phyloP scores from a whole-genome alignment of 2,113 vertebrate genomes.

The Brachypodius melanocephalos region DNA sequence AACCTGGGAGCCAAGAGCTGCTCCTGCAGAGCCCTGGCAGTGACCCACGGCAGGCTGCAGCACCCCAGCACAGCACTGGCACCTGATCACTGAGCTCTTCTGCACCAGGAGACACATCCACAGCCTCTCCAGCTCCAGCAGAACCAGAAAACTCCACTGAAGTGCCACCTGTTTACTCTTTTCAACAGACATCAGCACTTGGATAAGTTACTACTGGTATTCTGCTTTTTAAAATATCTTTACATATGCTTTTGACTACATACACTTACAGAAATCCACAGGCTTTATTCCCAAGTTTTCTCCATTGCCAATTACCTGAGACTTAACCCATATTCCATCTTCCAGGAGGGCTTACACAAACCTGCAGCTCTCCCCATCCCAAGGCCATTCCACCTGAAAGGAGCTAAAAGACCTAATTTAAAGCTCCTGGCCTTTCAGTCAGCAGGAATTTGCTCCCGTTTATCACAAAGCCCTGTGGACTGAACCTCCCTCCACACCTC shows the following conservation, averaged over 20 bases:
- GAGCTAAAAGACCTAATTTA: neutral
- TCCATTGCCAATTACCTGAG: accelerated
- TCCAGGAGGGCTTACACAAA: neutral
- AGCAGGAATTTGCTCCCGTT: neutral
- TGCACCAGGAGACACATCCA: neutral
- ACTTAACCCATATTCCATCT: accelerated
- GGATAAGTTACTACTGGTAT: accelerated
- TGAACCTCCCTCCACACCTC: neutral
- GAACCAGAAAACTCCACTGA: neutral
- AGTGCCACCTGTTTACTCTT: neutral
- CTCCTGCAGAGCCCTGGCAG: neutral
- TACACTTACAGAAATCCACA: neutral
- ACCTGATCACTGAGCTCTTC: accelerated
- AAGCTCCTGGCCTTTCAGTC: neutral
- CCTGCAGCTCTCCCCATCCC: neutral
- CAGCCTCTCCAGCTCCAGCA: neutral
- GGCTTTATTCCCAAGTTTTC: neutral
- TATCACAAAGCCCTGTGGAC: neutral
- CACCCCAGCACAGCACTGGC: neutral
- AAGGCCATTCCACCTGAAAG: neutral
- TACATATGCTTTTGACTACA: accelerated
- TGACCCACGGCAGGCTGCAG: neutral
- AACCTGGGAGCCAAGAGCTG: neutral
- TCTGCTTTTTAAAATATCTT: neutral
- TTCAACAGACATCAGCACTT: neutral